Conservation (phyloP, 2,888 invertebrate genomes). For the Actias luna region DNA sequence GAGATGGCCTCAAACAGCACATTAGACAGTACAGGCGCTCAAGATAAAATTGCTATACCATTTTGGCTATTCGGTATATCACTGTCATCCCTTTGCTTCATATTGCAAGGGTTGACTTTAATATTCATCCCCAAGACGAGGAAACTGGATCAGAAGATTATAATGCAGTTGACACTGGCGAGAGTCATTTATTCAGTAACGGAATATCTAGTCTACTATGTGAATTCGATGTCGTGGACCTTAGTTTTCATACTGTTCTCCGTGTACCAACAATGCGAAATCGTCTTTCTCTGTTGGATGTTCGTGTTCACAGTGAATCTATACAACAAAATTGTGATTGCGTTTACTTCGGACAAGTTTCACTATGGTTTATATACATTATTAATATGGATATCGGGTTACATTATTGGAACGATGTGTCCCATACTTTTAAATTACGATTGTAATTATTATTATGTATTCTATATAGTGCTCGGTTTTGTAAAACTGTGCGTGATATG, state of each 20-base stretch:
- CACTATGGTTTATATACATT: constrained; percentile 37
- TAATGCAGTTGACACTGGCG: constrained; percentile 52
- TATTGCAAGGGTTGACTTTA: constrained; percentile 43
- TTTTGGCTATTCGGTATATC: constrained; percentile 49
- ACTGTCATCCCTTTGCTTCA: constrained; percentile 41
- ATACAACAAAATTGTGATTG: constrained; percentile 58
- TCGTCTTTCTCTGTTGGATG: constrained; percentile 55
- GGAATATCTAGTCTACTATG: constrained; percentile 38
- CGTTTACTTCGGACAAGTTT: constrained; percentile 39
- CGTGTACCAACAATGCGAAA: constrained; percentile 50
- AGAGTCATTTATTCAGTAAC: constrained; percentile 45
- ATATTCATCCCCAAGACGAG: constrained; percentile 42
- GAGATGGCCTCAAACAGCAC: background rate
- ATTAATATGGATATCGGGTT: constrained; percentile 43
- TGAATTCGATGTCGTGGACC: background rate
- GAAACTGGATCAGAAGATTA: constrained; percentile 54
- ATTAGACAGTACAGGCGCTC: background rate
- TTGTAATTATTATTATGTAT: constrained; percentile 19
- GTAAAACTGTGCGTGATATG: constrained; percentile 48
- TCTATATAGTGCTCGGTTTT: constrained; percentile 40
- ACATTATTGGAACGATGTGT: constrained; percentile 40
- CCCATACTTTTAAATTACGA: background rate
- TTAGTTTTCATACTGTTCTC: constrained; percentile 29
- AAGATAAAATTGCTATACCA: background rate
- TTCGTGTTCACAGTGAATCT: constrained; percentile 60